Evolutionary conservation across 1,140 invertebrate species (phyloP), one percentile per base, ranked within the genome.

Genomic region (Drosophila busckii): DNA sequence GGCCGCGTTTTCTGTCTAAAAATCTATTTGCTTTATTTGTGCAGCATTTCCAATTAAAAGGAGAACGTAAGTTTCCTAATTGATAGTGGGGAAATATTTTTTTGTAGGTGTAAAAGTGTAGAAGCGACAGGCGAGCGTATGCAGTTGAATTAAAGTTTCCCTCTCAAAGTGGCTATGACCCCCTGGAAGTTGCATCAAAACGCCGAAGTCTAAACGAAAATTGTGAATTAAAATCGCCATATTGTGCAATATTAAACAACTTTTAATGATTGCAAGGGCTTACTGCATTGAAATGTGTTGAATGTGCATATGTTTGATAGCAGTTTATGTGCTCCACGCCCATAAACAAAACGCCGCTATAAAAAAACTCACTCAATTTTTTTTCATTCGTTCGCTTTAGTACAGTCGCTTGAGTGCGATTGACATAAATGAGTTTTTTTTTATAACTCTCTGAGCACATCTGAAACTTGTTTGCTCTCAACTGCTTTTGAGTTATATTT

Each of bases 341-440:
- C 69, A 82, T 82, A 82, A 82, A 82, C 75, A 69, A 82, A 82
- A 75, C 76, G 75, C 75, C 76, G 76, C 61, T n/a, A n/a, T n/a
- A n/a, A n/a, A n/a, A 42, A 68, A 78, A 73, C 28, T 55, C 55
- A 61, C 64, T 82, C 71, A 41, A 59, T 29, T 52, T 66, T 66
- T 73, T 69, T 68, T 64, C 44, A 16, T 61, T 75, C 60, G 60
- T 82, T 50, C 69, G 76, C 75, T 82, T 82, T 82, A 83, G 75
- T 82, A 82, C 75, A 82, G 75, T 82, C 76, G 53, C 70, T 75
- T 82, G 73, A 82, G 75, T 82, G n/a, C n/a, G n/a, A n/a, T n/a
- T n/a, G n/a, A n/a, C n/a, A n/a, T n/a, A n/a, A n/a, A n/a, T n/a
- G n/a, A n/a, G n/a, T n/a, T n/a, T n/a, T n/a, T n/a, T n/a, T n/a